Conservation (phyloP, 2,888 invertebrate genomes). For the Protodeltote pygarga region DNA sequence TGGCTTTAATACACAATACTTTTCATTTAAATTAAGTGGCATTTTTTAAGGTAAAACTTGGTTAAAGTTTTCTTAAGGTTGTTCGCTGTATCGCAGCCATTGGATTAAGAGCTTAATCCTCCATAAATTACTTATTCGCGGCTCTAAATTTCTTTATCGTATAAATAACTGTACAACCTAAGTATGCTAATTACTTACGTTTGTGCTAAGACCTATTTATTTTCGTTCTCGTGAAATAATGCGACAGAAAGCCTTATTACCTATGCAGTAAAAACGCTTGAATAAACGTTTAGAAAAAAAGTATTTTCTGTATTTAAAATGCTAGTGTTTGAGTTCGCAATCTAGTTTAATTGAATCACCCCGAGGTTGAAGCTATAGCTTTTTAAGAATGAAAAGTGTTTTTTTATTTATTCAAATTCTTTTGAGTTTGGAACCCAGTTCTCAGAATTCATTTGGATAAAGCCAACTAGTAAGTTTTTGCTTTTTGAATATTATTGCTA, state of each 20-base stretch:
- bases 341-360: not conserved
- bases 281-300: conserved; percentile 14
- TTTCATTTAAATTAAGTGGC: no score
- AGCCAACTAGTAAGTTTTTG: no score
- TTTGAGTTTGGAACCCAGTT: no score
- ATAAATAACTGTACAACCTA: conserved; percentile 25
- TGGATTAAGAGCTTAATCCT: conserved; percentile 15
- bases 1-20: no score
- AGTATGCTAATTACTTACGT: conserved; percentile 41
- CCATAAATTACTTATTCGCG: conserved; percentile 41
- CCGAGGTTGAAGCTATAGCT: not conserved
- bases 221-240: conserved; percentile 29
- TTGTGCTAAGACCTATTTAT: conserved; percentile 30
- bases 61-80: no score
- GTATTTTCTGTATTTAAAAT: conserved; percentile 3
- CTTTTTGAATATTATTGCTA: no score
- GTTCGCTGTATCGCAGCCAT: no score
- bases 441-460: no score
- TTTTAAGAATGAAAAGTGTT: not conserved
- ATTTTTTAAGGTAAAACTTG: no score
- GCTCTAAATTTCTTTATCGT: conserved; percentile 48
- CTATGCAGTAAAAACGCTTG: conserved; percentile 24
- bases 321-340: conserved; percentile 7
- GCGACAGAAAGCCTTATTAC: conserved; percentile 22
- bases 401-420: not conserved